phyloP scores from a whole-genome alignment of 2,113 vertebrate species.

The Acrocephalus arundinaceus region DNA sequence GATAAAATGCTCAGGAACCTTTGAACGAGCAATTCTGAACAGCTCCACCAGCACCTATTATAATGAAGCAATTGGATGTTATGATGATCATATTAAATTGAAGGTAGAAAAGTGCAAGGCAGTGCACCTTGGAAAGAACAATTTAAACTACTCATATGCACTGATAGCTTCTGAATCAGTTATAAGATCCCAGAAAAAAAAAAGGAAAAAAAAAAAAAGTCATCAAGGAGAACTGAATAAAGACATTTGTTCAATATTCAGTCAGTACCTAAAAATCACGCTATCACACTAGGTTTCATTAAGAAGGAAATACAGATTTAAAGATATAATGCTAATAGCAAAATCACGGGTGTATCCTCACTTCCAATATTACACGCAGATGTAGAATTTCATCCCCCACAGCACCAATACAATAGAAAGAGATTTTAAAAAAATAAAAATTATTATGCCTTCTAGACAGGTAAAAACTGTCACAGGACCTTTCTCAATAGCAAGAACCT shows the following conservation, averaged over 20 bases:
- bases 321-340: not conserved
- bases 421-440: not conserved
- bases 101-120: conserved; percentile 25
- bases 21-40: not conserved
- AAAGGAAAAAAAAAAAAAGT: not conserved
- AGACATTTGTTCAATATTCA: not conserved
- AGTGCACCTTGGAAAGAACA: not conserved
- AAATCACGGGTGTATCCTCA: not conserved
- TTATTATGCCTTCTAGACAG: not conserved
- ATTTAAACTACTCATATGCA: conserved; percentile 4
- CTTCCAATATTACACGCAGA: not conserved
- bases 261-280: not conserved
- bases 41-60: conserved; percentile 14
- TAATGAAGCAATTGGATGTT: not conserved
- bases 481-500: not conserved
- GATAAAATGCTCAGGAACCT: not conserved
- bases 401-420: not conserved
- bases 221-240: not conserved
- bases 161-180: conserved; percentile 45
- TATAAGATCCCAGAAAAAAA: not conserved
- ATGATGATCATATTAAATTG: not conserved
- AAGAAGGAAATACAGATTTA: not conserved
- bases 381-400: not conserved
- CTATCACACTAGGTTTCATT: not conserved
- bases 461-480: not conserved